A percentile compares a stretch with the other conserved stretches of the same genome.
Evolutionary conservation across 30 jellyfish, hydroid and myxozoan genomes (phyloP).

Genomic region (Cassiopea andromeda): DNA sequence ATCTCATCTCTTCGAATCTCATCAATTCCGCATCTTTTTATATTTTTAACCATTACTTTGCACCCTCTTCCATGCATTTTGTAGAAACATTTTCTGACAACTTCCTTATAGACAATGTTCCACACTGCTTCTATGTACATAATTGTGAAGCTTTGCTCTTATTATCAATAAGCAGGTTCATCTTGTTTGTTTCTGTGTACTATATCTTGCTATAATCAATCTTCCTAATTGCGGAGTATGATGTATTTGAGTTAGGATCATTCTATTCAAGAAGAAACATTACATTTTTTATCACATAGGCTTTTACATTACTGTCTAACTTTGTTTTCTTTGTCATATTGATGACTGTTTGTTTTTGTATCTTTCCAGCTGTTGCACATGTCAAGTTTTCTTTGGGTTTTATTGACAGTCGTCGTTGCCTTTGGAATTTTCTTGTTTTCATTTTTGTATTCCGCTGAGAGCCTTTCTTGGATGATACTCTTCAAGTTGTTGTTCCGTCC

Average conservation of each 20-base stretch:
- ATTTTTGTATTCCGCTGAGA: conserved; percentile 25
- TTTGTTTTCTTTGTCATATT: not conserved
- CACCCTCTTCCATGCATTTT: too few relatives aligned
- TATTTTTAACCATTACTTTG: too few relatives aligned
- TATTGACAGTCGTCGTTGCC: conserved; percentile 31
- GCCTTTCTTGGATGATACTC: conserved; percentile 34
- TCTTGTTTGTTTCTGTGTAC: not conserved
- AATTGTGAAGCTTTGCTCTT: too few relatives aligned
- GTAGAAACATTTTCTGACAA: not conserved
- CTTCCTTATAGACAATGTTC: not conserved
- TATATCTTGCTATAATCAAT: not conserved
- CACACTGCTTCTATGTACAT: not conserved
- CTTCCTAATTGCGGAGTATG: too few relatives aligned
- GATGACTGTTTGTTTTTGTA: not conserved
- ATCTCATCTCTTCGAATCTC: too few relatives aligned
- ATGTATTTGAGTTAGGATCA: too few relatives aligned
- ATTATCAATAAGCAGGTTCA: not conserved
- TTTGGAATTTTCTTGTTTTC: conserved; percentile 48
- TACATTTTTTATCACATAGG: too few relatives aligned
- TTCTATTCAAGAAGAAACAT: too few relatives aligned
- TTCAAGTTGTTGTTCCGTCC: conserved; percentile 47
- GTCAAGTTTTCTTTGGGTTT: conserved; percentile 22
- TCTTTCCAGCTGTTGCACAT: conserved; percentile 11
- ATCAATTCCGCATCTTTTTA: too few relatives aligned
- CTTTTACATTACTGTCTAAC: not conserved